Evolutionary conservation across 2,113 vertebrate species (phyloP), one percentile per base, ranked within the genome.

Genomic region (Sceloporus tristichus): DNA sequence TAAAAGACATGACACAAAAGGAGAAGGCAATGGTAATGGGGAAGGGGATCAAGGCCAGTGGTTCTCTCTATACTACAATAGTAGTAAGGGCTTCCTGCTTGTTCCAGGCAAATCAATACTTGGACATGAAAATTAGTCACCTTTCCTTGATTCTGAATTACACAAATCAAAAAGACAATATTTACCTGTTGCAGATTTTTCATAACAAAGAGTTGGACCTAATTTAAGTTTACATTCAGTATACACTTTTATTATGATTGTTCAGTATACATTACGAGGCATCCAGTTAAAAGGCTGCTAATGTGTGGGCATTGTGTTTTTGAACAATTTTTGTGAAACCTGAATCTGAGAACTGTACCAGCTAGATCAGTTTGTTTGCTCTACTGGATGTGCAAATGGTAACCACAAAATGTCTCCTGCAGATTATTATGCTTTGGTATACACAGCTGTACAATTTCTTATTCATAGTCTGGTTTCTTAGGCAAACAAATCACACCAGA

Each of bases 201-300:
- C 68, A 27, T 34, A 73, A 66, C 77, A 91, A 90, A 70, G 9
- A 65, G 40, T 14, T 0, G 0, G 13, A 79, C 77, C 62, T 78
- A 84, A 9, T n/a, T 8, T 5, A 79, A 27, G 54, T 16, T 21
- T 1, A 59, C 23, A 2, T 84, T 79, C 48, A 79, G 82, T 78
- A 74, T 53, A 86, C 85, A 83, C 78, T 92, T 68, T 87, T 80
- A 48, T 80, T 82, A 84, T 79, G 90, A 84, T n/a, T 4, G 42
- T 71, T 80, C 40, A 75, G 85, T 80, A 87, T 78, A 86, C 65
- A 76, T 85, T 76, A 85, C 4, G 48, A 59, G 53, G 19, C 18
- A 34, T 38, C 14, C 18, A 70, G 34, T 53, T 14, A 70, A 87
- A 88, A 38, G 21, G 10, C 2, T 0, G 42, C 62, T 23, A 14